These are phyloP conservation scores for Heliornis fulica DNA, from an alignment of 2,113 vertebrate species.

Conservation along the genomic window DNA sequence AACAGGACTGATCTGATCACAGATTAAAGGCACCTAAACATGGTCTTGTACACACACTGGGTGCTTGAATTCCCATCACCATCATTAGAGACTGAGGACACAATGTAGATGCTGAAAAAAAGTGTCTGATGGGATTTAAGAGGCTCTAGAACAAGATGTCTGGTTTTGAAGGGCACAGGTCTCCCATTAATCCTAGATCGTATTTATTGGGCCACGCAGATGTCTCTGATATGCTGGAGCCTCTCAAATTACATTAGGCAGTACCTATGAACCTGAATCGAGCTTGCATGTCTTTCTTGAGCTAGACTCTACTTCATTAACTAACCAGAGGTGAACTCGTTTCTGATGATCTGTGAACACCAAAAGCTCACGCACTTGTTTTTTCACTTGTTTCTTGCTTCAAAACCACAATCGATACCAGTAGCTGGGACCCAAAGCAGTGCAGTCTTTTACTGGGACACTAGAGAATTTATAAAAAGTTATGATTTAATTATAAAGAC, in stretches of 20 bases:
- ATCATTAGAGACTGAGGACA: not conserved
- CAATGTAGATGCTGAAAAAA: not conserved
- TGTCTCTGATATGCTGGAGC: not conserved
- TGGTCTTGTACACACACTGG: not conserved
- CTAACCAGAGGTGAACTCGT: not conserved
- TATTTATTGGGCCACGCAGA: not conserved
- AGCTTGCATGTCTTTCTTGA: not conserved
- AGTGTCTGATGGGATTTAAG: not conserved
- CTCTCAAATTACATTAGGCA: not conserved
- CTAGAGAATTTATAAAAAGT: not conserved
- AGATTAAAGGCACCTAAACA: not conserved
- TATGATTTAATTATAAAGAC: not conserved
- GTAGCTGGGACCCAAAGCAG: not conserved
- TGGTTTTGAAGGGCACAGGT: not conserved
- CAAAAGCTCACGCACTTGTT: not conserved
- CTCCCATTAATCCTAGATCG: not conserved
- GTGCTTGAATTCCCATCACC: not conserved
- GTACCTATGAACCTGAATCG: not conserved
- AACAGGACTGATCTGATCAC: not conserved
- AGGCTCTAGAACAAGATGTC: not conserved
- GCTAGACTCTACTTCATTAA: not conserved
- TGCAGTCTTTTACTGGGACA: not conserved
- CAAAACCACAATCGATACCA: not conserved
- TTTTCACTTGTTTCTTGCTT: constrained; percentile 14
- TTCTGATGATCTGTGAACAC: not conserved